Conservation (phyloP, 1,140 invertebrate species). For the Brachionus plicatilis region DNA sequence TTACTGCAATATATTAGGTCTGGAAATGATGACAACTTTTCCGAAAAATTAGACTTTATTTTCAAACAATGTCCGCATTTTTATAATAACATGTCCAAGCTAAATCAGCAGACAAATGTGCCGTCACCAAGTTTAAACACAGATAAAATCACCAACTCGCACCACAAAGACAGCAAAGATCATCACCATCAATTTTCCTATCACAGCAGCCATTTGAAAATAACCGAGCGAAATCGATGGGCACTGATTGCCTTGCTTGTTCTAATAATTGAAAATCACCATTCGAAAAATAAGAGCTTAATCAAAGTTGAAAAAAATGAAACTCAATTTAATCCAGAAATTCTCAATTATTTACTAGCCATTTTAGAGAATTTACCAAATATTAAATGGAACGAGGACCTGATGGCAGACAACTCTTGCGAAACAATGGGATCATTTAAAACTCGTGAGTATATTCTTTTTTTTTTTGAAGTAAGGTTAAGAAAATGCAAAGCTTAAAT, state of each 20-base stretch:
- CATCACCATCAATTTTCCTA: neutral
- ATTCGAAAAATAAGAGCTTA: neutral
- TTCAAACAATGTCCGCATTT: conserved; percentile 23
- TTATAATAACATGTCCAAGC: neutral
- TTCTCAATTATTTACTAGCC: conserved; percentile 42
- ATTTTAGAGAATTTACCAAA: conserved; percentile 43
- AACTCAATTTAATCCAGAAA: neutral
- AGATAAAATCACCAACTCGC: neutral
- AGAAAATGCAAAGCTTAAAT: too few relatives aligned
- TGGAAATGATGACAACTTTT: neutral
- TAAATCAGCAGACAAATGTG: neutral
- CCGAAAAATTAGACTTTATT: conserved; percentile 32
- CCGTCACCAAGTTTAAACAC: neutral
- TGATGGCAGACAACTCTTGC: conserved; percentile 43
- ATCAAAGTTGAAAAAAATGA: neutral
- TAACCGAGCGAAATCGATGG: neutral
- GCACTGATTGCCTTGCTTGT: conserved; percentile 6
- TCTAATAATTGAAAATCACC: conserved; percentile 25
- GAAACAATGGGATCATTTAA: conserved; percentile 42
- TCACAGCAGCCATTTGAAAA: neutral
- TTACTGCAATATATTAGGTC: conserved; percentile 10
- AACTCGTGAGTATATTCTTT: neutral
- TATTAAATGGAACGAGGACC: conserved; percentile 50
- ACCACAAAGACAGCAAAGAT: neutral
- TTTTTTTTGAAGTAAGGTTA: neutral